Percentiles rank a stretch among this genome's conserved stretches.
Evolutionary conservation across 1,140 invertebrate genomes (phyloP).

Genomic region (Drosophila paulistorum): DNA sequence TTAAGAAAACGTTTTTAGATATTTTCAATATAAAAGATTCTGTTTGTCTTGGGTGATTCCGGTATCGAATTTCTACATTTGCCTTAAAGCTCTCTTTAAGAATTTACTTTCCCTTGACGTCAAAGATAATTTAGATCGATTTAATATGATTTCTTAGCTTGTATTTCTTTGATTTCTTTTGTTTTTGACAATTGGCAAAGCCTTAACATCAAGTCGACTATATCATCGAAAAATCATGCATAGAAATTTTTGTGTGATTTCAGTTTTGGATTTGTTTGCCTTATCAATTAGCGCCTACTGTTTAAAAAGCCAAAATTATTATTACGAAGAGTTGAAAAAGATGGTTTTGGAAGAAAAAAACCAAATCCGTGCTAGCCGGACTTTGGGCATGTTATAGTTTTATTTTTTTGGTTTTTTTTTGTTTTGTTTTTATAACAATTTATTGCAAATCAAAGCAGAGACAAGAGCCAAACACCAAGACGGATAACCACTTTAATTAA

Average conservation of each 20-base stretch:
- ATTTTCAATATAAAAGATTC: too few species aligned
- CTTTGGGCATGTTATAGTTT: conserved; percentile 68
- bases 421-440: conserved; percentile 56
- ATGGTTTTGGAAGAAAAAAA: conserved; percentile 26
- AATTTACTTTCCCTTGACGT: too few species aligned
- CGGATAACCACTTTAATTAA: conserved; percentile 73
- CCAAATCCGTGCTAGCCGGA: conserved; percentile 62
- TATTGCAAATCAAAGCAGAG: conserved; percentile 66
- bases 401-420: not conserved
- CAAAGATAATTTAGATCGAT: not conserved
- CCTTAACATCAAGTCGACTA: conserved; percentile 20
- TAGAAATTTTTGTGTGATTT: conserved; percentile 49
- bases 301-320: conserved; percentile 18
- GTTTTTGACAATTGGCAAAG: not conserved
- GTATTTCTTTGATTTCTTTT: not conserved
- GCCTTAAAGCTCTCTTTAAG: too few species aligned
- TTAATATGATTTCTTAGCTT: not conserved
- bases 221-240: conserved; percentile 17
- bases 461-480: conserved; percentile 3
- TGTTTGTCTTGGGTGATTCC: too few species aligned
- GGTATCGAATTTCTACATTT: too few species aligned
- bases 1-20: too few species aligned
- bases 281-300: conserved; percentile 59
- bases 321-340: conserved; percentile 13
- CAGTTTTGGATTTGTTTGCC: conserved; percentile 40